Evolutionary conservation across 2,888 invertebrate genomes (phyloP).

Genomic region (Cryptus armator): DNA sequence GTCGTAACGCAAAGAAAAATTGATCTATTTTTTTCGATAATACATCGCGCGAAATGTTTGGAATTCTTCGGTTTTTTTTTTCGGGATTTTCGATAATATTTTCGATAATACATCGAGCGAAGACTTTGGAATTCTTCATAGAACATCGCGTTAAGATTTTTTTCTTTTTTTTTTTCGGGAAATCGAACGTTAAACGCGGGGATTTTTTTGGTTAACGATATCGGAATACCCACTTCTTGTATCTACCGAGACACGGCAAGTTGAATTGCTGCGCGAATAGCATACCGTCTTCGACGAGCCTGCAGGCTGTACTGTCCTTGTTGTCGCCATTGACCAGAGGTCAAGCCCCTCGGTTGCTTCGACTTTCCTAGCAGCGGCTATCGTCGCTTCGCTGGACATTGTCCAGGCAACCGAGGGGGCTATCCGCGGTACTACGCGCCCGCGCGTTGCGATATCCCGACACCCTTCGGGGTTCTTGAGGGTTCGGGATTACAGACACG

Average conservation of each 20-base stretch:
- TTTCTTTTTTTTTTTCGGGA: not conserved
- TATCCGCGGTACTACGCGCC: conserved; percentile 20
- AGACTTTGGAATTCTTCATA: not conserved
- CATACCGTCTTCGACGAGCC: conserved; percentile 77
- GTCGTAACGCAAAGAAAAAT: conserved; percentile 66
- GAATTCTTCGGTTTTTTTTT: not conserved
- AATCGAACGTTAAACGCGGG: not conserved
- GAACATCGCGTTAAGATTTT: too few species aligned
- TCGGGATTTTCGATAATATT: not conserved
- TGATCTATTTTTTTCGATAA: conserved; percentile 39
- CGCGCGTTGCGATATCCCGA: conserved; percentile 30
- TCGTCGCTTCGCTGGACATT: conserved; percentile 64
- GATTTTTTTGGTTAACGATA: not conserved
- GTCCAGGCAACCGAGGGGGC: conserved; percentile 29
- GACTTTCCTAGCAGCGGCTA: conserved; percentile 69
- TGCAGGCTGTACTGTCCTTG: conserved; percentile 76
- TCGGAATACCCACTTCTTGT: conserved; percentile 80
- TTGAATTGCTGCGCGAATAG: conserved; percentile 83
- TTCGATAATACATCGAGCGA: not conserved
- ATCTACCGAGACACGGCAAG: conserved; percentile 83
- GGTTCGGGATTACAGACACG: conserved; percentile 3
- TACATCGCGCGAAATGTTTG: not conserved
- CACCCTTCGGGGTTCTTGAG: conserved; percentile 6
- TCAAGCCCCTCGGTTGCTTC: conserved; percentile 78
- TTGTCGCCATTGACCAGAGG: conserved; percentile 83